Percentiles rank a stretch among this genome's conserved stretches.
Evolutionary conservation across 2,113 vertebrate genomes (phyloP).

Genomic region (Sitta europaea): DNA sequence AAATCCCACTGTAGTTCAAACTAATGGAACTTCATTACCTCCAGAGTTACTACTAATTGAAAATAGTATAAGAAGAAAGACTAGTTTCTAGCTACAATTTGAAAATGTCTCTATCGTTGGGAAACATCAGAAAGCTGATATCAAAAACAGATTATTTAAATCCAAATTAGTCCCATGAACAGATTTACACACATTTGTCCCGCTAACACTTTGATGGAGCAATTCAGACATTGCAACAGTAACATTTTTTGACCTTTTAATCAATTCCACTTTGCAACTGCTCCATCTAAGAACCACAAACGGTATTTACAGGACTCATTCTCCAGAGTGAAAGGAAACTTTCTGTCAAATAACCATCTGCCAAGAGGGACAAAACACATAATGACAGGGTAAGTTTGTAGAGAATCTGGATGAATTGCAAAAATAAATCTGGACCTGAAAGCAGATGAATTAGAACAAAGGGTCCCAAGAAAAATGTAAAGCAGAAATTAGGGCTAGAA

Average conservation of each 20-base stretch:
- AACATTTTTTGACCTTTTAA: constrained; percentile 51
- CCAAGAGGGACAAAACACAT: constrained; percentile 40
- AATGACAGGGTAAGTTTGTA: constrained; percentile 52
- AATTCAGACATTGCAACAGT: background rate
- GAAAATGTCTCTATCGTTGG: background rate
- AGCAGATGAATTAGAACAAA: constrained; percentile 64
- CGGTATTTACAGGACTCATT: background rate
- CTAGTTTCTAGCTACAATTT: background rate
- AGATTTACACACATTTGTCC: constrained; percentile 13
- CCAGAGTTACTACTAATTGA: background rate
- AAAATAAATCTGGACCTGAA: constrained; percentile 52
- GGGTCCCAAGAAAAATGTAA: constrained; percentile 34
- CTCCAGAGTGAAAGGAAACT: constrained; percentile 25
- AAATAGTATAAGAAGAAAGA: background rate
- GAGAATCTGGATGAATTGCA: constrained; percentile 23
- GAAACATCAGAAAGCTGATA: background rate
- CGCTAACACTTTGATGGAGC: constrained; percentile 18
- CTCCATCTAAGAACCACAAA: constrained; percentile 26
- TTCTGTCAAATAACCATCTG: constrained; percentile 52
- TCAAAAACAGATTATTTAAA: background rate
- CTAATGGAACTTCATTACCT: background rate
- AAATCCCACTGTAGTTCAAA: background rate
- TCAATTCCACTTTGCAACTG: constrained; percentile 40
- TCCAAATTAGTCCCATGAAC: background rate
- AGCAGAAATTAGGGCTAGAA: constrained; percentile 43